phyloP scores from a whole-genome alignment of 2,113 vertebrate species.

The Lampris megalopsis region DNA sequence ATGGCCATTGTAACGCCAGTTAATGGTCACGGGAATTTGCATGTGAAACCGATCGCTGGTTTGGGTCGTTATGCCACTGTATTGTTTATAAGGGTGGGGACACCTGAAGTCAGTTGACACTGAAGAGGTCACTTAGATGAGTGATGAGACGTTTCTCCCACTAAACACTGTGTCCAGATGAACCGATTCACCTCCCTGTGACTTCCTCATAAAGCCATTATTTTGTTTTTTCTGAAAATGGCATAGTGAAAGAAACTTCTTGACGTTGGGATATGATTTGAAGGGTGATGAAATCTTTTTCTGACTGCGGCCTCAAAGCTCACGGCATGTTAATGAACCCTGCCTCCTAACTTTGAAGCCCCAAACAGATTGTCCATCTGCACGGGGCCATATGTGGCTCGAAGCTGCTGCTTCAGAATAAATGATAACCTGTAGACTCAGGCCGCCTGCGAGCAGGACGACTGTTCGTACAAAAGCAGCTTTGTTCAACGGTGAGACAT shows the following conservation, averaged over 20 bases:
- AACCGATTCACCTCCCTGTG: slow-evolving; percentile 21
- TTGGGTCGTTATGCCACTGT: too few species aligned
- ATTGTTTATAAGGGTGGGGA: too few species aligned
- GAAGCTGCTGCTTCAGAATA: slow-evolving; percentile 48
- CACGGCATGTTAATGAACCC: slow-evolving; percentile 66
- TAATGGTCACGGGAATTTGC: too few species aligned
- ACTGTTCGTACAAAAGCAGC: slow-evolving; percentile 47
- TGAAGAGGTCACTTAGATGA: too few species aligned
- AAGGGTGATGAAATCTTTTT: slow-evolving; percentile 67
- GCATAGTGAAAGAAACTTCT: slow-evolving; percentile 43
- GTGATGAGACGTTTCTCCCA: too few species aligned
- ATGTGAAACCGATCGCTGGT: too few species aligned
- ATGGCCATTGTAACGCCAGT: too few species aligned
- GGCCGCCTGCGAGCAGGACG: slow-evolving; percentile 44
- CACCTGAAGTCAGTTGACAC: too few species aligned
- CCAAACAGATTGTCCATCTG: slow-evolving; percentile 73
- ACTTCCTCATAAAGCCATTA: slow-evolving; percentile 5
- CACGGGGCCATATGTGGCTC: slow-evolving; percentile 59
- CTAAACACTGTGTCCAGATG: neutral
- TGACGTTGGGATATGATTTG: slow-evolving; percentile 58
- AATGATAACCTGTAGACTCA: slow-evolving; percentile 35
- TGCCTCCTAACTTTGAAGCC: slow-evolving; percentile 71
- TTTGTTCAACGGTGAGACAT: slow-evolving; percentile 42
- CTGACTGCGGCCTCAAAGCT: slow-evolving; percentile 60
- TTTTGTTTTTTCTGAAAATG: slow-evolving; percentile 39